Evolutionary conservation across 64 coral and sea anemone genomes (phyloP).

Genomic region (Cladopsammia gracilis): DNA sequence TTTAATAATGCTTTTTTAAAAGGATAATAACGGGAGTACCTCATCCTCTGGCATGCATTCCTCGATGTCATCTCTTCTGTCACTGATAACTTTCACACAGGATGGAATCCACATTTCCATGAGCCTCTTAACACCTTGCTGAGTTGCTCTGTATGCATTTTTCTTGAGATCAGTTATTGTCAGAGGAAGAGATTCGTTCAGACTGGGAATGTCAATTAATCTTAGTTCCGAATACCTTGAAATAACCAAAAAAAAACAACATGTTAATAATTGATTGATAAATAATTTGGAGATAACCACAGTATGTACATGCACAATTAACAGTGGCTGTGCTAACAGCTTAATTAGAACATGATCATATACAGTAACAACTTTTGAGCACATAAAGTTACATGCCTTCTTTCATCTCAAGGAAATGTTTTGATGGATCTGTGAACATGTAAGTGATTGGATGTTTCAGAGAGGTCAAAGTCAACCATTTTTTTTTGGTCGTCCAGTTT

Average conservation of each 20-base stretch:
- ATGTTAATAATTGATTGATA: not conserved
- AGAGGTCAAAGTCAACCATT: too few relatives aligned
- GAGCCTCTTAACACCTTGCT: constrained; percentile 61
- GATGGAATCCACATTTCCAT: constrained; percentile 81
- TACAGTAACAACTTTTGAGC: too few relatives aligned
- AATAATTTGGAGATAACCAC: not conserved
- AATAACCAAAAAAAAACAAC: not conserved
- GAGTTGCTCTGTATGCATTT: constrained; percentile 69
- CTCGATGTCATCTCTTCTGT: constrained; percentile 85
- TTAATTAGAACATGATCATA: too few relatives aligned
- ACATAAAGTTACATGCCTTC: too few relatives aligned
- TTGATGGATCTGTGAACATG: too few relatives aligned
- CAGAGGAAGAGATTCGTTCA: constrained; percentile 74
- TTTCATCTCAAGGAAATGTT: too few relatives aligned
- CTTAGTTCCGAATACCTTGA: constrained; percentile 86
- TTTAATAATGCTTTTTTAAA: too few relatives aligned
- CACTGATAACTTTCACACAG: constrained; percentile 89
- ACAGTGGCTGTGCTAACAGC: too few relatives aligned
- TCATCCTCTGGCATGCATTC: constrained; percentile 85
- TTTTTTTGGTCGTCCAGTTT: too few relatives aligned
- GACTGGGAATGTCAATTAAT: constrained; percentile 75
- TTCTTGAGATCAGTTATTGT: constrained; percentile 72
- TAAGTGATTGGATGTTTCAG: too few relatives aligned
- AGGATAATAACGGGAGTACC: constrained; percentile 32
- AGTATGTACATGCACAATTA: too few relatives aligned